A percentile compares a stretch with the other conserved stretches of the same genome.
Evolutionary conservation across 92 coral and sea anemone genomes (phyloP).

Genomic region (Porites evermanni): DNA sequence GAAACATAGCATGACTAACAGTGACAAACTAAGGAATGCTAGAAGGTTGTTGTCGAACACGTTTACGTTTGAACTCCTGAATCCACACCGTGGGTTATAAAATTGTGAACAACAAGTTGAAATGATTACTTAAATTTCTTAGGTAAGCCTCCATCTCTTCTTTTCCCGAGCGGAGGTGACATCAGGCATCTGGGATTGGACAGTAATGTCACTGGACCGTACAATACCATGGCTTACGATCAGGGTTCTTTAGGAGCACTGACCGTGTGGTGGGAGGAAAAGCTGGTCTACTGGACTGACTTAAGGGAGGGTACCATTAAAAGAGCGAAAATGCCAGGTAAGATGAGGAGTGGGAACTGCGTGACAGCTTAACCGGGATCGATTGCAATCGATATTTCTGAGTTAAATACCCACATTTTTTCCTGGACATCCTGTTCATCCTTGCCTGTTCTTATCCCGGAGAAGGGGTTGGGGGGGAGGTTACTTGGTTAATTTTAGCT

Average conservation of each 20-base stretch:
- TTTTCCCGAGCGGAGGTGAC: constrained; percentile 76
- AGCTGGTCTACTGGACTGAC: constrained; percentile 78
- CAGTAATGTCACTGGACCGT: constrained; percentile 38
- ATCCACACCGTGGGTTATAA: too few species aligned
- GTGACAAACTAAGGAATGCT: too few species aligned
- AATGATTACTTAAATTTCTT: not conserved
- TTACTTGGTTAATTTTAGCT: too few species aligned
- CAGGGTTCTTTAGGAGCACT: constrained; percentile 59
- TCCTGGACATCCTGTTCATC: too few species aligned
- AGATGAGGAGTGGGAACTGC: not conserved
- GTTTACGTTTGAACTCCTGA: too few species aligned
- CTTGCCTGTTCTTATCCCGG: too few species aligned
- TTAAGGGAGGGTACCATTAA: constrained; percentile 65
- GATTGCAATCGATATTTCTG: too few species aligned
- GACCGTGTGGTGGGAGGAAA: constrained; percentile 58
- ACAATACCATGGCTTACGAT: constrained; percentile 50
- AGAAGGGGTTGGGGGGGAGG: too few species aligned
- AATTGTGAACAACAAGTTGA: not conserved
- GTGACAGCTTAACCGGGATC: too few species aligned
- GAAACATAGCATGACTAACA: too few species aligned
- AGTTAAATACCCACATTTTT: too few species aligned
- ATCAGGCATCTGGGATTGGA: constrained; percentile 66
- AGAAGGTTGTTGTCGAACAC: too few species aligned
- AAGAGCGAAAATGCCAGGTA: constrained; percentile 81
- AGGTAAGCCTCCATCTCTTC: constrained; percentile 78